Percentiles rank a stretch among this genome's conserved stretches.
phyloP scores from a whole-genome alignment of 1,140 invertebrate genomes.

The Drosophila pruinosa region DNA sequence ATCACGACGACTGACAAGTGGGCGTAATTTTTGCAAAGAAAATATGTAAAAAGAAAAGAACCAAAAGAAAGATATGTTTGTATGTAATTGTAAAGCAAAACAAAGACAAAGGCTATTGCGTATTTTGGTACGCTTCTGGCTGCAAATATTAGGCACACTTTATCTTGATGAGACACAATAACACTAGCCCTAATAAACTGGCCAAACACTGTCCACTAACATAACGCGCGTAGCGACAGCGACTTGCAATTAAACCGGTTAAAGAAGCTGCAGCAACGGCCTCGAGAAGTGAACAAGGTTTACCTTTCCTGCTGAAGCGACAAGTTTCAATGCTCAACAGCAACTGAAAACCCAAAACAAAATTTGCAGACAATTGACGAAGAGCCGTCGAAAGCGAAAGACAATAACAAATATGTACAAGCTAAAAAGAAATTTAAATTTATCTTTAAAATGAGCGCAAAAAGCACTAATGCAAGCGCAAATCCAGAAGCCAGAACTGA shows the following conservation, averaged over 20 bases:
- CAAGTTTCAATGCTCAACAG: constrained; percentile 62
- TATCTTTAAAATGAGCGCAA: constrained; percentile 18
- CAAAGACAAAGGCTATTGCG: constrained; percentile 17
- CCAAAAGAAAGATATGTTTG: constrained; percentile 51
- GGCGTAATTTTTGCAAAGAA: constrained; percentile 53
- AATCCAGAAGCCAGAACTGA: constrained; percentile 1
- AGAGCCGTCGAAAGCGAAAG: constrained; percentile 37
- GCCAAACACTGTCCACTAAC: constrained; percentile 10
- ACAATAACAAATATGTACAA: constrained; percentile 23
- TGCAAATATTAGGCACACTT: constrained; percentile 29
- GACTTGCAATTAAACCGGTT: constrained; percentile 36
- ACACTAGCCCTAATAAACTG: constrained; percentile 2
- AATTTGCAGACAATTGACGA: constrained; percentile 42
- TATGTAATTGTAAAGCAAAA: constrained; percentile 25
- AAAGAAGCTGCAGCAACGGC: not conserved
- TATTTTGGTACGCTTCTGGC: constrained; percentile 9
- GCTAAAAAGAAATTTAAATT: constrained; percentile 12
- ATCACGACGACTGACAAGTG: constrained; percentile 30
- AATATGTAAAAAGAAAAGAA: constrained; percentile 57
- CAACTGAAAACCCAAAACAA: constrained; percentile 59
- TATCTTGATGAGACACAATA: not conserved
- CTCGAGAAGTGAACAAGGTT: constrained; percentile 6
- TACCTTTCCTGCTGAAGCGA: constrained; percentile 55
- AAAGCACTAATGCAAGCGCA: constrained; percentile 4
- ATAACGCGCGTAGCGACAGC: not conserved